phyloP scores from a whole-genome alignment of 2,113 vertebrate species.

The Scophthalmus maximus region DNA sequence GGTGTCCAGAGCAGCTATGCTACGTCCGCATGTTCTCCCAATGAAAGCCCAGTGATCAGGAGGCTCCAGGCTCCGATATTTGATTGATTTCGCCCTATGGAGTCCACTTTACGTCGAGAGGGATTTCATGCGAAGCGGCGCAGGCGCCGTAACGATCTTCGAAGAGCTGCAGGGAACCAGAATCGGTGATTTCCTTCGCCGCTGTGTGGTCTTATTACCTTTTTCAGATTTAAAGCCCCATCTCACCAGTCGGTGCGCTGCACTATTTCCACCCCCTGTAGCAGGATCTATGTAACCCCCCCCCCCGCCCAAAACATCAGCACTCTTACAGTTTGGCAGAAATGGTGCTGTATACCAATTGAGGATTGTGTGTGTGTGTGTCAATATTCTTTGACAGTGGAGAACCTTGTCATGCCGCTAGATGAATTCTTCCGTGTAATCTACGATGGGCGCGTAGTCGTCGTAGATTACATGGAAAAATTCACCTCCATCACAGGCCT shows the following conservation, averaged over 20 bases:
- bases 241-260: not conserved
- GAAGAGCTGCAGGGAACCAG: constrained; percentile 30
- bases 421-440: constrained; percentile 42
- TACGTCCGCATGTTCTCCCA: constrained; percentile 38
- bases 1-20: no score
- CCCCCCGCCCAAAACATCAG: no score
- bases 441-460: no score
- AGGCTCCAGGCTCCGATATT: constrained; percentile 56
- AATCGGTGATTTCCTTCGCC: constrained; percentile 10
- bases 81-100: constrained; percentile 63
- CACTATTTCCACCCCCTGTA: not conserved
- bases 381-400: constrained; percentile 27
- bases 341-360: not conserved
- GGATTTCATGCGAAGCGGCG: constrained; percentile 43
- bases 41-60: constrained; percentile 35
- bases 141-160: constrained; percentile 31
- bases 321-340: not conserved
- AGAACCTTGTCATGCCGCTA: constrained; percentile 43
- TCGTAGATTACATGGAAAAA: no score
- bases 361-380: constrained; percentile 28
- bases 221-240: constrained; percentile 15
- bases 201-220: not conserved
- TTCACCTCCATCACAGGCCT: constrained; percentile 1
- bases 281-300: not conserved
- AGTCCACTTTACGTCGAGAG: constrained; percentile 52